These are phyloP conservation scores for Matsumyia berberina DNA, from an alignment of 2,888 invertebrate genomes.

Conservation along the genomic window DNA sequence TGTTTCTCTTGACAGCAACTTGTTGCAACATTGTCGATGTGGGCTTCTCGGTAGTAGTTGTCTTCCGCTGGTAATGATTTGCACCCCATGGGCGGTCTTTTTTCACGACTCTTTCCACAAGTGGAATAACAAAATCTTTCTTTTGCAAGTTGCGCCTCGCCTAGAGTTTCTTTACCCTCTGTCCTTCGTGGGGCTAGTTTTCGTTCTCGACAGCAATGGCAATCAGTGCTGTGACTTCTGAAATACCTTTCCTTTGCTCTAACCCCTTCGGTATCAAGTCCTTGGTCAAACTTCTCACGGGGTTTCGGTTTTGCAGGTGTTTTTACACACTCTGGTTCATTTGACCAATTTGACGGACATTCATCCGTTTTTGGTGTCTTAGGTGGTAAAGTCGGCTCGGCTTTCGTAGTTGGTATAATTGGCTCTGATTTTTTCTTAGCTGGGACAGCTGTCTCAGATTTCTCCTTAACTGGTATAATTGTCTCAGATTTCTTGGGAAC, in stretches of 20 bases:
- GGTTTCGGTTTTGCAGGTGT: not conserved
- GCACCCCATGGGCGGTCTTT: not conserved
- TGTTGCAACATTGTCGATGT: too few relatives aligned
- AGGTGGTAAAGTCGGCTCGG: too few relatives aligned
- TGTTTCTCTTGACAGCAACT: too few relatives aligned
- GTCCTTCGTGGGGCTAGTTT: conserved; percentile 26
- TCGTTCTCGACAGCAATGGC: not conserved
- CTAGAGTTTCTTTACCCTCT: conserved; percentile 25
- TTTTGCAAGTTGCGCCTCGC: conserved; percentile 45
- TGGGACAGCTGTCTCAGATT: too few relatives aligned
- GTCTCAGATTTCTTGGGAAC: too few relatives aligned
- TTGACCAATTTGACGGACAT: conserved; percentile 21
- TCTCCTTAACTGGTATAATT: too few relatives aligned
- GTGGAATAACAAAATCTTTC: conserved; percentile 52
- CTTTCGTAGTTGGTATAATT: too few relatives aligned
- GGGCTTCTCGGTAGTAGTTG: too few relatives aligned
- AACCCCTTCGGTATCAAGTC: conserved; percentile 30
- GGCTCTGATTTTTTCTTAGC: too few relatives aligned
- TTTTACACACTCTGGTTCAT: not conserved
- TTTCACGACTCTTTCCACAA: not conserved
- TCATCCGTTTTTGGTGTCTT: too few relatives aligned
- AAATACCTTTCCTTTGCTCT: conserved; percentile 32
- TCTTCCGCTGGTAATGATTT: too few relatives aligned
- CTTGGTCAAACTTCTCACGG: conserved; percentile 7
- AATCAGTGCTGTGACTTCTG: not conserved